phyloP scores from a whole-genome alignment of 2,797 vertebrate species.

The Pogonophryne albipinna region DNA sequence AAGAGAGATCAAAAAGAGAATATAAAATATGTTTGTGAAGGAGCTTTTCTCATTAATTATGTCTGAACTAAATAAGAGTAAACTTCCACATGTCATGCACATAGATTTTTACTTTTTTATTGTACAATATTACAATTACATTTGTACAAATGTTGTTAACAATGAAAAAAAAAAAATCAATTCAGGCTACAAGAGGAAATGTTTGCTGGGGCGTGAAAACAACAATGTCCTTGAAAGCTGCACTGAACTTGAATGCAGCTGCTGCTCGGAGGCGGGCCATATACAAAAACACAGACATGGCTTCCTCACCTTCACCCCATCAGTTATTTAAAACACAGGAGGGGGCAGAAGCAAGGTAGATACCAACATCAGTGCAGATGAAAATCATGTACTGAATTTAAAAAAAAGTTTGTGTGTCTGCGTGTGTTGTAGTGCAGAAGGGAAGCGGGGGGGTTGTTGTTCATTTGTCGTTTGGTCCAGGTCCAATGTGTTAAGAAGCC shows the following conservation, averaged over 20 bases:
- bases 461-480: slow-evolving; percentile 93
- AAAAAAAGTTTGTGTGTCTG: slow-evolving; percentile 53
- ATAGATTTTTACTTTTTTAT: slow-evolving; percentile 73
- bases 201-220: slow-evolving; percentile 61
- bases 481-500: slow-evolving; percentile 84
- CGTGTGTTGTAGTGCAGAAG: slow-evolving; percentile 34
- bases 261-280: slow-evolving; percentile 7
- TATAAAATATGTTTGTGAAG: not conserved
- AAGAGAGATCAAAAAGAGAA: slow-evolving; percentile 4
- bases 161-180: slow-evolving; percentile 58
- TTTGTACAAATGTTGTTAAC: slow-evolving; percentile 75
- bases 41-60: not conserved
- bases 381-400: slow-evolving; percentile 40
- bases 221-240: slow-evolving; percentile 59
- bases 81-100: not conserved
- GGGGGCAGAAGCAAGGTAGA: slow-evolving; percentile 26
- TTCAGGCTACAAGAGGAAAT: slow-evolving; percentile 53
- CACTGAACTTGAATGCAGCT: slow-evolving; percentile 45
- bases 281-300: slow-evolving; percentile 27
- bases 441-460: slow-evolving; percentile 37
- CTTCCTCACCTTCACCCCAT: slow-evolving; percentile 30
- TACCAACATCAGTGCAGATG: slow-evolving; percentile 29
- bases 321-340: slow-evolving; percentile 39
- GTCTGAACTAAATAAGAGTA: slow-evolving; percentile 3
- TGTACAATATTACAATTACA: slow-evolving; percentile 83